Conservation (phyloP, 2,797 vertebrate species). For the Lerista edwardsae region DNA sequence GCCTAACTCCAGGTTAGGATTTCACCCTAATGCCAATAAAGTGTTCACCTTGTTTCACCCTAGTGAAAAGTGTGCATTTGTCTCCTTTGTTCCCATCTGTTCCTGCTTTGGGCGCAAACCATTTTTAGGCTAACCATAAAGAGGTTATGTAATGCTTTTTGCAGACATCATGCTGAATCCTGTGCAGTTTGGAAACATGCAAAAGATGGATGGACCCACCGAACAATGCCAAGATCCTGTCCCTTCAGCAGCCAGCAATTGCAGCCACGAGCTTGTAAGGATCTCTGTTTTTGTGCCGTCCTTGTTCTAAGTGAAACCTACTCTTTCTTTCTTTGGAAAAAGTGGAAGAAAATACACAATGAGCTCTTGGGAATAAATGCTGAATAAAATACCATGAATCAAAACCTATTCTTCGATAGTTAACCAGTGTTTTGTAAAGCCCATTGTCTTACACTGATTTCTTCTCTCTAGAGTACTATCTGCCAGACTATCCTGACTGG, state of each 20-base stretch:
- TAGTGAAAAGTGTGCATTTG: neutral
- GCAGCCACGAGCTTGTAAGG: constrained; percentile 74
- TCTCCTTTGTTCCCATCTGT: neutral
- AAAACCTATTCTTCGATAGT: neutral
- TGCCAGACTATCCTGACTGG: constrained; percentile 81
- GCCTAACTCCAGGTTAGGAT: too few species aligned
- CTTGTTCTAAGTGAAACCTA: neutral
- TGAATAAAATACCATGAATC: neutral
- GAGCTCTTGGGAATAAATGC: constrained; percentile 15
- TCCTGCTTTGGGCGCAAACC: neutral
- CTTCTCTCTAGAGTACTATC: constrained; percentile 47
- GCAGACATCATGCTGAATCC: constrained; percentile 77
- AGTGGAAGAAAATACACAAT: neutral
- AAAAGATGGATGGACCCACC: constrained; percentile 86
- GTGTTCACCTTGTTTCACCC: neutral
- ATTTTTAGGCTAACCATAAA: neutral
- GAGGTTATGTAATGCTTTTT: neutral
- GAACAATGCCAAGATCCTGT: constrained; percentile 82
- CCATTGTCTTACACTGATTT: neutral
- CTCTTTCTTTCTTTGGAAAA: neutral
- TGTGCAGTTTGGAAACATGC: constrained; percentile 79
- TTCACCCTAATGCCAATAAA: too few species aligned
- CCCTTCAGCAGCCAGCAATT: constrained; percentile 59
- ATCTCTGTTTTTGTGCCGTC: constrained; percentile 9
- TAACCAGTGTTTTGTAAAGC: constrained; percentile 17